A percentile compares a stretch with the other conserved stretches of the same genome.
These are phyloP conservation scores for Sarcophaga subvicina DNA, from an alignment of 2,888 invertebrate genomes.

Conservation along the genomic window DNA sequence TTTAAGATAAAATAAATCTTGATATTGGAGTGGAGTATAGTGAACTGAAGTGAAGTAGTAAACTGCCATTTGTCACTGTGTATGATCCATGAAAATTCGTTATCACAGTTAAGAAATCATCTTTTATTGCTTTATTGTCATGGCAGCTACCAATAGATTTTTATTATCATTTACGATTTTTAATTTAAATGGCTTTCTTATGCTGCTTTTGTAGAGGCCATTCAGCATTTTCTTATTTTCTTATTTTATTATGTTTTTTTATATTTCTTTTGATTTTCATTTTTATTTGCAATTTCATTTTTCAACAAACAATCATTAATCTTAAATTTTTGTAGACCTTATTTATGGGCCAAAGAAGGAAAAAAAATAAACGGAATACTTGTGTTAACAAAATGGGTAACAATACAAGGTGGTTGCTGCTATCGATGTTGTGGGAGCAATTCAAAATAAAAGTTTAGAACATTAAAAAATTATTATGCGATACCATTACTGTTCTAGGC, in stretches of 20 bases:
- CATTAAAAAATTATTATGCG: slow-evolving; percentile 67
- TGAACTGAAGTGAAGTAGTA: too few relatives aligned
- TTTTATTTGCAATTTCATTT: slow-evolving; percentile 61
- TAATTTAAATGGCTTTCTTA: slow-evolving; percentile 64
- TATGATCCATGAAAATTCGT: neutral
- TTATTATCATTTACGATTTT: slow-evolving; percentile 69
- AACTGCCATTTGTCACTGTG: neutral
- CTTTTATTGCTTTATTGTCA: slow-evolving; percentile 64
- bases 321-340: slow-evolving; percentile 56
- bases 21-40: too few relatives aligned
- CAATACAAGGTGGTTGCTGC: slow-evolving; percentile 10
- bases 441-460: slow-evolving; percentile 58
- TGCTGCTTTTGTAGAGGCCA: neutral
- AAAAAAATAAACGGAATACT: neutral
- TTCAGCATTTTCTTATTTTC: slow-evolving; percentile 9
- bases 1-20: too few relatives aligned
- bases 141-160: slow-evolving; percentile 66
- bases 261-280: slow-evolving; percentile 3
- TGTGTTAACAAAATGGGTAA: neutral
- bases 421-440: slow-evolving; percentile 40
- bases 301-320: slow-evolving; percentile 62
- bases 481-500: slow-evolving; percentile 26
- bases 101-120: slow-evolving; percentile 54
- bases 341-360: slow-evolving; percentile 43
- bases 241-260: slow-evolving; percentile 21